Conservation (phyloP, 2,113 vertebrate genomes). For the Burhinus oedicnemus region DNA sequence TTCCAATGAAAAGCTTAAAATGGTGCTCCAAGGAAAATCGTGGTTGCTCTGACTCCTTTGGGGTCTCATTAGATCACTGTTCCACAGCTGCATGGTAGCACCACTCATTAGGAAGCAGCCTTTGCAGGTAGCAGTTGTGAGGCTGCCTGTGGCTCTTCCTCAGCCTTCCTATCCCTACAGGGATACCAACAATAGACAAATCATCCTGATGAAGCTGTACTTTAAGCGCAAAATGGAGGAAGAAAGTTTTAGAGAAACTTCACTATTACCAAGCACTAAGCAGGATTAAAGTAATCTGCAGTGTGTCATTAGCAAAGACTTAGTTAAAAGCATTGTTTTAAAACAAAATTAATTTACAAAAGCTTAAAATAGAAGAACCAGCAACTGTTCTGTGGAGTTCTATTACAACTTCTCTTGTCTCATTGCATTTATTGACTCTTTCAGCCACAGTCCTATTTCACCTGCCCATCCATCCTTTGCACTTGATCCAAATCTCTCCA, state of each 20-base stretch:
- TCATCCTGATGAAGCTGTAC: neutral
- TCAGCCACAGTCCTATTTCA: neutral
- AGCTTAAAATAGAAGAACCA: neutral
- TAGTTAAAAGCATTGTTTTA: neutral
- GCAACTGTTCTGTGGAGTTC: neutral
- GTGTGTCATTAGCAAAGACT: neutral
- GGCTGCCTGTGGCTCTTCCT: slow-evolving; percentile 32
- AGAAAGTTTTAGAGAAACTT: neutral
- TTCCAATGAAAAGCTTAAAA: neutral
- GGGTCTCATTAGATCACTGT: slow-evolving; percentile 68
- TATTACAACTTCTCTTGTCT: neutral
- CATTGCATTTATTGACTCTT: neutral
- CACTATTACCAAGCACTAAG: neutral
- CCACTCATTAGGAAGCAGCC: neutral
- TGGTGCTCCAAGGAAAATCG: neutral
- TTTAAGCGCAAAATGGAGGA: neutral
- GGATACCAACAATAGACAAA: neutral
- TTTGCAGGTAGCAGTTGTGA: neutral
- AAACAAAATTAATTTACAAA: neutral
- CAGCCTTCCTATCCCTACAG: slow-evolving; percentile 30
- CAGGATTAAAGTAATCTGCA: neutral
- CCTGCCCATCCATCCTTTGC: neutral
- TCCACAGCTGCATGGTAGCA: neutral
- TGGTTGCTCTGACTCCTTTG: slow-evolving; percentile 37
- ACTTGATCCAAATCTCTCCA: neutral